Base-by-base conservation (phyloP, 1,140 invertebrate genomes). In the Ephestia elutella region DNA sequence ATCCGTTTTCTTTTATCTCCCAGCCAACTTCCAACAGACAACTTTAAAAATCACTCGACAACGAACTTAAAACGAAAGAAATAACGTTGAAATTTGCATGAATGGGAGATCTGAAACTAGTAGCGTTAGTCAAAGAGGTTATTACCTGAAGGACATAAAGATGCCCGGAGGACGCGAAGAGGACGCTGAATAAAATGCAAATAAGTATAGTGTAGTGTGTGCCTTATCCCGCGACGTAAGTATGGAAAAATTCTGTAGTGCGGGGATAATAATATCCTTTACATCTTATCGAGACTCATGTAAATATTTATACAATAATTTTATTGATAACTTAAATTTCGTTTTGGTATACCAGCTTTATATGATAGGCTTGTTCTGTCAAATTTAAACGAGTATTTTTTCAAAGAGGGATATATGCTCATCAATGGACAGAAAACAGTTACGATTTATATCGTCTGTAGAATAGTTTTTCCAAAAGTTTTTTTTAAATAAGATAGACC, bases 1-100 rank as follows among this genome's bases (percentile, higher is more conserved):
- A 86, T 86, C 80, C 83, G 71, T 86, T 86, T 85, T 79, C 75
- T 86, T 86, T 82, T 86, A 85, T 86, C 73, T 82, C 71, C 71
- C 64, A 63, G 66, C 72, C 75, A 75, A 73, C 79, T 80, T 68
- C 60, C 53, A 28, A 68, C 69, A 65, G 73, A 32, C 25, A 49
- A 50, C 17, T 56, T n/a, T 32, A 11, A 13, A 54, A 15, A 67
- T 35, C 58, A 50, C 7, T 17, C 15, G 28, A 3, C 10, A 56
- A 9, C 28, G 54, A 21, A 28, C 44, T 58, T 66, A 73, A 59
- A 32, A 0, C 19, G n/a, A n/a, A 5, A 5, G 4, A 0, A 7
- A 54, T 75, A 82, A 60, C 54, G 66, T 62, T 61, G 7, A 73
- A 48, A 56, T 21, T 74, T 2, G 20, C 0, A 5, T 44, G 35